Percentiles rank a stretch among this genome's conserved stretches.
phyloP scores from a whole-genome alignment of 2,113 vertebrate species.

The Brachyhypopomus occidentalis region DNA sequence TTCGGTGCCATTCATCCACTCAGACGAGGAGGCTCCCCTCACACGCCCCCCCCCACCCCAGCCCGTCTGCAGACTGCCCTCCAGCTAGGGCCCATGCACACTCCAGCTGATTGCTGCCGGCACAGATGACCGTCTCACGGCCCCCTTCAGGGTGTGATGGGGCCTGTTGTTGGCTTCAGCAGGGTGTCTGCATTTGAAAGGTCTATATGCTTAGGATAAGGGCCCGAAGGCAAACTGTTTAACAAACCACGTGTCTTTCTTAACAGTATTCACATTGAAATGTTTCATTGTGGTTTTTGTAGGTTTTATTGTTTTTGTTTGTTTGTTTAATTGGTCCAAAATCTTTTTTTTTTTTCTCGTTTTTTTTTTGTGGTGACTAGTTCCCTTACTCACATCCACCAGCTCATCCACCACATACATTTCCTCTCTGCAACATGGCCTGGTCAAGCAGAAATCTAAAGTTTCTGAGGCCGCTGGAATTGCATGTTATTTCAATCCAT shows the following conservation, averaged over 20 bases:
- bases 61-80: slow-evolving; percentile 5
- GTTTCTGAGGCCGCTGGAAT: slow-evolving; percentile 8
- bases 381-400: background rate
- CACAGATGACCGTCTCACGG: slow-evolving; percentile 47
- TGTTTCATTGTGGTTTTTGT: background rate
- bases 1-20: background rate
- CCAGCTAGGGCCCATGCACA: slow-evolving; percentile 30
- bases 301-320: background rate
- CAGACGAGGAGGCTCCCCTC: slow-evolving; percentile 40
- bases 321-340: background rate
- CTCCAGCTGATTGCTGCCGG: slow-evolving; percentile 32
- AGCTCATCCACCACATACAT: no score
- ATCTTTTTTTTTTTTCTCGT: background rate
- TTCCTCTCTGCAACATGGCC: background rate
- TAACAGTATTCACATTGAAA: background rate
- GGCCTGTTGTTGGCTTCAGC: slow-evolving; percentile 32
- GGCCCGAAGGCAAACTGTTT: no score
- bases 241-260: background rate
- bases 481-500: background rate
- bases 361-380: background rate
- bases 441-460: background rate
- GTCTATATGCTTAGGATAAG: background rate
- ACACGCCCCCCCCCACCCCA: background rate
- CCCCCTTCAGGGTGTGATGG: slow-evolving; percentile 35
- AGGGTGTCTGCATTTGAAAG: slow-evolving; percentile 22